phyloP scores from a whole-genome alignment of 2,888 invertebrate species.

The Rapana venosa region DNA sequence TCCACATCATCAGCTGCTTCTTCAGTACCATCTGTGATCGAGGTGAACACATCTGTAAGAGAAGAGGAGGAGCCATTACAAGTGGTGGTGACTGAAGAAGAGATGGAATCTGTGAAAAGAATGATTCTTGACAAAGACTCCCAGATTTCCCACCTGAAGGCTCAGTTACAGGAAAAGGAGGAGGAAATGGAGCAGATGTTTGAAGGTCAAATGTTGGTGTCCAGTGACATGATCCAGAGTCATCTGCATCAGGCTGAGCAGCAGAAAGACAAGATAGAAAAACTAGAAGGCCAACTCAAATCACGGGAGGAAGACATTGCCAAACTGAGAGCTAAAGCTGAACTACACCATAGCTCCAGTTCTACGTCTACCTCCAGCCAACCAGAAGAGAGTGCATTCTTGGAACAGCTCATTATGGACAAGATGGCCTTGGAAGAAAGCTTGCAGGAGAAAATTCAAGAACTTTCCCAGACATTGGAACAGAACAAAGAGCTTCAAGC shows the following conservation, averaged over 20 bases:
- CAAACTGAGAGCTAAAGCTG: constrained; percentile 39
- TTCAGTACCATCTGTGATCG: not conserved
- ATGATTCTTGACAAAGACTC: constrained; percentile 37
- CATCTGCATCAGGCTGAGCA: constrained; percentile 39
- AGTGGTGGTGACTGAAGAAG: constrained; percentile 33
- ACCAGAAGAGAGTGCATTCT: constrained; percentile 21
- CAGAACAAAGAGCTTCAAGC: constrained; percentile 36
- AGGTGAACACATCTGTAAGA: constrained; percentile 1
- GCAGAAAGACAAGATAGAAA: constrained; percentile 36
- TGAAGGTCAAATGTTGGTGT: constrained; percentile 35
- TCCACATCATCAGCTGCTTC: not conserved
- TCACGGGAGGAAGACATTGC: constrained; percentile 22
- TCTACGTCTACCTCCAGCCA: not conserved
- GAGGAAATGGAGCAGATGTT: constrained; percentile 40
- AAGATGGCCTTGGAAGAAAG: constrained; percentile 47
- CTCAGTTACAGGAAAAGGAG: constrained; percentile 39
- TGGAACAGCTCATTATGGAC: constrained; percentile 40
- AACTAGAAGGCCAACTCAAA: constrained; percentile 21
- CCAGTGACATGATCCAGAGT: constrained; percentile 39
- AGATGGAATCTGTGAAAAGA: constrained; percentile 35
- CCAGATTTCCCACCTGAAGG: constrained; percentile 37
- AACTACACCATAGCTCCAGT: not conserved
- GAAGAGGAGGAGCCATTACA: constrained; percentile 21
- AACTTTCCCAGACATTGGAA: constrained; percentile 42
- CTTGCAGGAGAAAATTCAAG: constrained; percentile 48